Conservation (phyloP, 2,888 invertebrate species). For the Drosophila merina region DNA sequence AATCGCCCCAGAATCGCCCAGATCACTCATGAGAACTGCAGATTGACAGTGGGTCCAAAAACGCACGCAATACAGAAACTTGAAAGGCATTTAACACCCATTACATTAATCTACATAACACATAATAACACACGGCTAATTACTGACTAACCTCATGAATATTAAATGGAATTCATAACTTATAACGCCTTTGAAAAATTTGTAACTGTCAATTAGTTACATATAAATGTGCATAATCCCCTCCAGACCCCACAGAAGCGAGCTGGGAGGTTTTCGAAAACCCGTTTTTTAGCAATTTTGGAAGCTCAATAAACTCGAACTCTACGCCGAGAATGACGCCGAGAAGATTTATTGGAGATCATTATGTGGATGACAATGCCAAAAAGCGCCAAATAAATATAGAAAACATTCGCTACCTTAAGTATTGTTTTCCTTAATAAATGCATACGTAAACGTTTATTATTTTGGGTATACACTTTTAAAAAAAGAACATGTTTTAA, state of each 20-base stretch:
- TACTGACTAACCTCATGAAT: constrained; percentile 30
- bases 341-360: constrained; percentile 20
- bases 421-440: constrained; percentile 5
- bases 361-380: constrained; percentile 38
- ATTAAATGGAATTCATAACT: constrained; percentile 40
- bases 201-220: constrained; percentile 49
- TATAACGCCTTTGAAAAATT: constrained; percentile 38
- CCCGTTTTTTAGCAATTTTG: constrained; percentile 42
- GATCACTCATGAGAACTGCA: constrained; percentile 35
- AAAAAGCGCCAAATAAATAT: constrained; percentile 11
- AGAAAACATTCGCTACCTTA: not conserved
- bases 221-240: constrained; percentile 19
- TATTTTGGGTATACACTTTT: not conserved
- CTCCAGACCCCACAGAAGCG: constrained; percentile 20
- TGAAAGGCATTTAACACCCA: not conserved
- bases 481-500: not conserved
- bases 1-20: constrained; percentile 27
- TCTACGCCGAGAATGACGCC: not conserved
- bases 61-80: not conserved
- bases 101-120: constrained; percentile 3
- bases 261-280: constrained; percentile 2
- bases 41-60: constrained; percentile 1
- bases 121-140: constrained; percentile 1
- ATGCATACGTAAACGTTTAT: not conserved
- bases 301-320: constrained; percentile 31